Conservation (phyloP, 2,888 invertebrate species). For the Cylindroiulus punctatus region DNA sequence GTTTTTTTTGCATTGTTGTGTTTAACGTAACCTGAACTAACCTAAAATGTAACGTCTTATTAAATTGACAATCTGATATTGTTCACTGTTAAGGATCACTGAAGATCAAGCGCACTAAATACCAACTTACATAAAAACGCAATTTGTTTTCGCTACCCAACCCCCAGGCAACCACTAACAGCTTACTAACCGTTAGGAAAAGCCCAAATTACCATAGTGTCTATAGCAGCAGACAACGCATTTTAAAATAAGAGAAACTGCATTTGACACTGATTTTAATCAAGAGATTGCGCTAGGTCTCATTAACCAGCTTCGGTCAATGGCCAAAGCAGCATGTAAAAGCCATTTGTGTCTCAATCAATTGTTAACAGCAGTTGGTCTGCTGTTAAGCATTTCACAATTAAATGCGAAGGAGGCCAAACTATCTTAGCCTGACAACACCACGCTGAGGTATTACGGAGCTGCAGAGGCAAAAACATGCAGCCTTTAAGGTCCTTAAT, state of each 20-base stretch:
- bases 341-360: background rate
- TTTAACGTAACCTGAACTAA: too few relatives aligned
- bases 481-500: constrained; percentile 9
- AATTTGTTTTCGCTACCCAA: too few relatives aligned
- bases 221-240: background rate
- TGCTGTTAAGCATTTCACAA: constrained; percentile 35
- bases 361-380: background rate
- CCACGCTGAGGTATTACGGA: background rate
- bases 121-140: too few relatives aligned
- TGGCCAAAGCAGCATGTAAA: background rate
- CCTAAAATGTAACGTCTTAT: too few relatives aligned
- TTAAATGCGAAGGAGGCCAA: background rate
- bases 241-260: background rate
- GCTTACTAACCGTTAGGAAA: too few relatives aligned
- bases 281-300: background rate
- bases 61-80: too few relatives aligned
- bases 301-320: background rate
- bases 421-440: background rate
- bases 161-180: too few relatives aligned
- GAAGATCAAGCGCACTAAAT: too few relatives aligned
- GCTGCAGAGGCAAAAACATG: background rate
- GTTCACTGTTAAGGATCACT: too few relatives aligned
- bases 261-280: background rate
- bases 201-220: too few relatives aligned
- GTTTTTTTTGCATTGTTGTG: too few relatives aligned